phyloP scores from a whole-genome alignment of 2,113 vertebrate genomes.

The Cochlearius cochlearius region DNA sequence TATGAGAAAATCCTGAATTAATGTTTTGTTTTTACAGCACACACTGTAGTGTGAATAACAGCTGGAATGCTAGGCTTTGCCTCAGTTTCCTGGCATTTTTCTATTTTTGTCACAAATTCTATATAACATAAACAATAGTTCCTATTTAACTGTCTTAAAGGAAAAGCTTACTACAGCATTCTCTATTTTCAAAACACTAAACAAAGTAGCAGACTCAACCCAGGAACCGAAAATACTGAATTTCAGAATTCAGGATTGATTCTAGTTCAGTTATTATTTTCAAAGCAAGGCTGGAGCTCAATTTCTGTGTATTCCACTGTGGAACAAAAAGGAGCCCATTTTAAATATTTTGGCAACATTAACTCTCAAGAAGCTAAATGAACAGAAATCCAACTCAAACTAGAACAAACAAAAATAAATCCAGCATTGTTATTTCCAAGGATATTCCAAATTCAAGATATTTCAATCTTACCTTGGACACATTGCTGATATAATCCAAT shows the following conservation, averaged over 20 bases:
- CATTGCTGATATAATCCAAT: conserved; percentile 90
- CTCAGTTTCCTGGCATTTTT: conserved; percentile 19
- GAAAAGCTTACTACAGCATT: neutral
- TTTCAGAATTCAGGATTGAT: neutral
- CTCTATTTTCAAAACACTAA: neutral
- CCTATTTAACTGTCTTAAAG: neutral
- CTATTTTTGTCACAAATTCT: conserved; percentile 33
- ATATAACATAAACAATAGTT: conserved; percentile 5
- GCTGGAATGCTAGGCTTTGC: neutral
- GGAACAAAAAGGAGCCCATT: neutral
- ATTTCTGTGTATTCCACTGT: neutral
- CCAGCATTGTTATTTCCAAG: neutral
- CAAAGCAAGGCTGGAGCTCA: neutral
- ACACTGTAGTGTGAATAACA: neutral
- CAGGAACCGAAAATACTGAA: neutral
- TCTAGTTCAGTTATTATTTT: neutral
- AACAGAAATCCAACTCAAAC: neutral
- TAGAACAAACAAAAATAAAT: neutral
- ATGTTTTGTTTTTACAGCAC: neutral
- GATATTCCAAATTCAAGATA: neutral
- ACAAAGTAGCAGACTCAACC: neutral
- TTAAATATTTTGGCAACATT: neutral
- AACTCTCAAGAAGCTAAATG: neutral
- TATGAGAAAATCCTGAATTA: neutral
- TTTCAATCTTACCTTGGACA: conserved; percentile 86